Evolutionary conservation across 2,888 invertebrate genomes (phyloP).

Genomic region (Dryococelus australis): DNA sequence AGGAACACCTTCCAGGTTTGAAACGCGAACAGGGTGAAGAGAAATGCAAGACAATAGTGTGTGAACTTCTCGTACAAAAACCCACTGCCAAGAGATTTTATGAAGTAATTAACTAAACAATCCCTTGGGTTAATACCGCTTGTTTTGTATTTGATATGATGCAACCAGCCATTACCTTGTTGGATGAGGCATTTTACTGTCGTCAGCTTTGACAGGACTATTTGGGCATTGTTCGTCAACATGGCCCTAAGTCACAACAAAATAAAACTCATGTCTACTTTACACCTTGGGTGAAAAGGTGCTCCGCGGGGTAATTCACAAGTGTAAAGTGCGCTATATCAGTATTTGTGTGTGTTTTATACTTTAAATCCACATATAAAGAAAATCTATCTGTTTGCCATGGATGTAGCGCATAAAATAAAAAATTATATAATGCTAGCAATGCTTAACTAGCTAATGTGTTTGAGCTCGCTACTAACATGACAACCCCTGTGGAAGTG

Average conservation of each 20-base stretch:
- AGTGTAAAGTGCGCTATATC: conserved; percentile 26
- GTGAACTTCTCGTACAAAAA: conserved; percentile 31
- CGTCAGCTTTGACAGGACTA: conserved; percentile 26
- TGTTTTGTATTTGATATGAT: conserved; percentile 25
- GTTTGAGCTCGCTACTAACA: neutral
- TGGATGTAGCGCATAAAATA: conserved; percentile 26
- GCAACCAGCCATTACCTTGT: conserved; percentile 30
- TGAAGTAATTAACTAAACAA: conserved; percentile 23
- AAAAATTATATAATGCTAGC: conserved; percentile 25
- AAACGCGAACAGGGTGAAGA: conserved; percentile 13
- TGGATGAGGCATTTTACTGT: conserved; percentile 30
- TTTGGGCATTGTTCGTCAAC: conserved; percentile 25
- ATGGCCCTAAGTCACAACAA: too few species aligned
- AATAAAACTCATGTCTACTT: neutral
- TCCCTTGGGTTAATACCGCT: neutral
- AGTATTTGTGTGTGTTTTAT: neutral
- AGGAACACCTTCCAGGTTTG: neutral
- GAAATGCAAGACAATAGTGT: conserved; percentile 25
- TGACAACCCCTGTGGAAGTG: neutral
- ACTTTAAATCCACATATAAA: conserved; percentile 11
- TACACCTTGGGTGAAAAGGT: conserved; percentile 26
- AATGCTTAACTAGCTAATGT: neutral
- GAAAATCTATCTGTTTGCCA: neutral
- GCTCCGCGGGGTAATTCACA: conserved; percentile 19
- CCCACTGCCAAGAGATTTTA: conserved; percentile 25